Base-by-base conservation (phyloP, 2,113 vertebrate species). In the Vimba vimba region DNA sequence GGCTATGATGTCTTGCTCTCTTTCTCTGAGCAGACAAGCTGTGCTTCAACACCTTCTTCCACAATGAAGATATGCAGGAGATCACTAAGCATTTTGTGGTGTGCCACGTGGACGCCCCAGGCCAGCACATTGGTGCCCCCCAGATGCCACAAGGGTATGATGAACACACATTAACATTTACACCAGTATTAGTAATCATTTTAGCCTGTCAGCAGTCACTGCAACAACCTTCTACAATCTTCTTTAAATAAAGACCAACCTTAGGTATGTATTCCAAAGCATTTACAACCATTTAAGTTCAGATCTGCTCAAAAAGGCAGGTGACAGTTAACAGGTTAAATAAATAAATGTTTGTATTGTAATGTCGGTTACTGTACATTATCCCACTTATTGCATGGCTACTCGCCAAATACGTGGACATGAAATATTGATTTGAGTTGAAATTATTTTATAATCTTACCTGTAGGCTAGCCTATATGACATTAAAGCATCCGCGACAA, bases 21-120 rank as follows among this genome's bases (percentile, higher is more conserved):
- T 84, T n/a, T 83, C 78, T 90, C 87, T 92, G 89, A 90, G 62
- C 95, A 99, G 98, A 99, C 93, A 99, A 99, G 91, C 95, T 99
- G 86, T 99, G 98, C 91, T 99, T 99, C 96, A 99, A 97, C 91
- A 89, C 96, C 8, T 96, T 99, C 94, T 99, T 99, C 95, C 97
- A 97, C 90, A 98, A 96, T 0, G 97, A 98, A 89, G 98, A 99
- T 90, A 99, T 99, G 98, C 97, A 97, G 93, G 98, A 99, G 94
- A 99, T 99, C 93, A 99, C 97, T 2, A 98, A 98, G 90, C 98
- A 99, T 92, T 99, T 99, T 45, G 97, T 98, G 88, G 97, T 99
- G 76, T 99, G 98, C 89, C 98, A 99, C 0, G 95, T 99, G 5
- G 98, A 99, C 0, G 98, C 98, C 0, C 98, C 98, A 0, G 98